Conservation (phyloP, 1,140 invertebrate genomes). For the Heliconius hewitsoni region DNA sequence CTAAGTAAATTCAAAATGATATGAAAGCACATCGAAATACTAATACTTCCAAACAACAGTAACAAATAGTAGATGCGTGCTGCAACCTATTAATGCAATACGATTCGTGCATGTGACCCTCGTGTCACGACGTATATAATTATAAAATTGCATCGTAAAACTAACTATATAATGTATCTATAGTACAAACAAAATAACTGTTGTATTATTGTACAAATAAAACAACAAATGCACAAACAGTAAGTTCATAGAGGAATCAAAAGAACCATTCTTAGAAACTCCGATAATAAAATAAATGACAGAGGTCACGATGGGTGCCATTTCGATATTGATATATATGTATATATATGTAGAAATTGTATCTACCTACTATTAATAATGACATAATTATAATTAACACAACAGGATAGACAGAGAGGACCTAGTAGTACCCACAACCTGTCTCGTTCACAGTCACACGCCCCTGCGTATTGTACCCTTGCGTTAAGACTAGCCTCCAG, state of each 20-base stretch:
- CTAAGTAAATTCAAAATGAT: no score
- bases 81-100: slow-evolving; percentile 13
- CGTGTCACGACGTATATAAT: slow-evolving; percentile 1
- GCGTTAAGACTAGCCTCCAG: no score
- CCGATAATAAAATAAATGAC: slow-evolving; percentile 34
- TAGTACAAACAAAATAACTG: slow-evolving; percentile 16
- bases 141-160: slow-evolving; percentile 14
- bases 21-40: background rate
- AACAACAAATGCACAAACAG: slow-evolving; percentile 21
- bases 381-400: background rate
- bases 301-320: slow-evolving; percentile 30
- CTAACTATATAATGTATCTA: background rate
- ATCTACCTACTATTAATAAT: background rate
- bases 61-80: slow-evolving; percentile 8
- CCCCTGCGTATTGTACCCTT: no score
- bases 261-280: slow-evolving; percentile 30
- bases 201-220: slow-evolving; percentile 13
- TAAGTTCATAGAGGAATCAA: slow-evolving; percentile 18
- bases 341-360: background rate
- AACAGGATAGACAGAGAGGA: no score
- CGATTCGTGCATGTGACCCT: slow-evolving; percentile 7
- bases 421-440: no score
- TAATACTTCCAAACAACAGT: background rate
- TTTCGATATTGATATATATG: slow-evolving; percentile 3
- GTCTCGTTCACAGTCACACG: no score